Conservation (phyloP, 2,113 vertebrate genomes). For the Daubentonia madagascariensis region DNA sequence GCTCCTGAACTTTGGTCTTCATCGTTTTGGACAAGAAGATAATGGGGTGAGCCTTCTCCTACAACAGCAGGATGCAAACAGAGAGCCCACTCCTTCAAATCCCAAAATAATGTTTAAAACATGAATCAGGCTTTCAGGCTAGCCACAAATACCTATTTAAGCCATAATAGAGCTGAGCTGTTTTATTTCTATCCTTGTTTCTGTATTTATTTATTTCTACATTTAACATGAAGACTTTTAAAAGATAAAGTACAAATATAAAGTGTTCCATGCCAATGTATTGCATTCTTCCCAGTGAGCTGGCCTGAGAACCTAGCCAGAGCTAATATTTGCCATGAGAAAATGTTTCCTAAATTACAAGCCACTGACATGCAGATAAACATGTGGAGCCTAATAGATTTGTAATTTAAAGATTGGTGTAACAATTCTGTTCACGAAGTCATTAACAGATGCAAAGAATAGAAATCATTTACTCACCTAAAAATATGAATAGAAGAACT, state of each 20-base stretch:
- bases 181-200: background rate
- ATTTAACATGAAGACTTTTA: background rate
- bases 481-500: background rate
- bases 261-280: background rate
- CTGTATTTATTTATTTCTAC: background rate
- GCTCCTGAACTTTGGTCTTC: accelerated
- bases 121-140: background rate
- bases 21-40: too few relatives aligned
- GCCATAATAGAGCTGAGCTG: accelerated
- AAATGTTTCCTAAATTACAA: background rate
- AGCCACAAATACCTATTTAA: background rate
- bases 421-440: background rate
- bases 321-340: background rate
- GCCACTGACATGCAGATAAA: background rate
- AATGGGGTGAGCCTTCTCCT: too few relatives aligned
- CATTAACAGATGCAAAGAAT: background rate
- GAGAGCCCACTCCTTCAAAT: background rate
- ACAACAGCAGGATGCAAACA: background rate
- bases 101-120: background rate
- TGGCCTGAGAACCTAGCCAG: background rate
- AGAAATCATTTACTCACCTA: background rate
- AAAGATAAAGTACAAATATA: background rate
- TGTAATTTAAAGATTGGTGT: background rate
- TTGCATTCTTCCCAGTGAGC: background rate
- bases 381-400: background rate